A percentile compares a stretch with the other conserved stretches of the same genome.
These are phyloP conservation scores for Plectrocnemia conspersa DNA, from an alignment of 1,140 invertebrate genomes.

Conservation along the genomic window DNA sequence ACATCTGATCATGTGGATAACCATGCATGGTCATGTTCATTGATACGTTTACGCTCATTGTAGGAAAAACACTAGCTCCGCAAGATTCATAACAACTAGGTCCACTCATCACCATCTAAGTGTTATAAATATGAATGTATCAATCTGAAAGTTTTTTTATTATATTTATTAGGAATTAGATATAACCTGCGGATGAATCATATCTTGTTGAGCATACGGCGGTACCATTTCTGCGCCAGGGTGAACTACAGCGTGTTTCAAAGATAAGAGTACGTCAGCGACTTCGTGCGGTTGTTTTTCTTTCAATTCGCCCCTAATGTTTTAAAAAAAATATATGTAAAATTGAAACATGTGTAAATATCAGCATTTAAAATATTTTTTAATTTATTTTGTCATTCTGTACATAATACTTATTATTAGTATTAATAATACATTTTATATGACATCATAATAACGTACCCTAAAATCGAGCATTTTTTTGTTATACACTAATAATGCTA, in stretches of 20 bases:
- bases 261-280: slow-evolving; percentile 76
- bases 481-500: too few relatives aligned
- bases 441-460: too few relatives aligned
- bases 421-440: too few relatives aligned
- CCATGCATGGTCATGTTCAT: slow-evolving; percentile 98
- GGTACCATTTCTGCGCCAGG: slow-evolving; percentile 54
- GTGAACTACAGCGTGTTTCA: slow-evolving; percentile 84
- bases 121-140: background rate
- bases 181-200: slow-evolving; percentile 31
- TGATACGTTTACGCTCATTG: slow-evolving; percentile 93
- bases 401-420: too few relatives aligned
- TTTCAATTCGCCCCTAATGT: slow-evolving; percentile 32
- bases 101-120: slow-evolving; percentile 46
- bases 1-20: slow-evolving; percentile 58
- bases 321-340: too few relatives aligned
- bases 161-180: background rate
- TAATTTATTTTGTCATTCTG: too few relatives aligned
- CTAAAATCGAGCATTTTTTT: too few relatives aligned
- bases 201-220: slow-evolving; percentile 28
- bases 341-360: too few relatives aligned
- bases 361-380: too few relatives aligned
- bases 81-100: slow-evolving; percentile 49
- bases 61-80: slow-evolving; percentile 64
- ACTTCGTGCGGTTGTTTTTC: slow-evolving; percentile 49
- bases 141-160: background rate